Base-by-base conservation (phyloP, 2,797 vertebrate genomes). In the Coregonus suidteri region DNA sequence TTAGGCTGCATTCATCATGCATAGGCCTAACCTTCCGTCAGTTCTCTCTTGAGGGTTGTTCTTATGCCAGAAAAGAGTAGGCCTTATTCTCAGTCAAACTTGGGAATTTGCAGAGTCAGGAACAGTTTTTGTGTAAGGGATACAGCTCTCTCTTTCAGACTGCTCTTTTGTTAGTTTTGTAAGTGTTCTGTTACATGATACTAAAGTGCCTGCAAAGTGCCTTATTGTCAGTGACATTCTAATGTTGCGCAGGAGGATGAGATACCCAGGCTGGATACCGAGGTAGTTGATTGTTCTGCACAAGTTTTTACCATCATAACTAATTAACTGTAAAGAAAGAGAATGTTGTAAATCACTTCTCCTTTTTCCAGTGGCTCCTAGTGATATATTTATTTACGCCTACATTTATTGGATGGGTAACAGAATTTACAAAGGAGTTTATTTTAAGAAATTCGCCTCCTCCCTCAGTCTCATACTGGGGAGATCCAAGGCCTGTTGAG, bases 261-360 rank as follows among this genome's bases (percentile, higher is more conserved):
- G 37, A 41, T 69, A 65, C 69, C 53, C 68, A 74, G 77, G 65
- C 75, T 84, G 81, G 90, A 89, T 81, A 89, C 89, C 9, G 31
- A 47, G 89, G 82, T 88, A 90, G 91, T 88, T 88, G 74, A 73
- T 82, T 62, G 47, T 35, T 70, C 74, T 83, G 59, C 70, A 56
- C 54, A 34, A 30, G 53, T 77, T 52, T 76, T 74, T 81, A 25
- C 69, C 72, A 79, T 82, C 84, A 68, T 84, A 83, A 70, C 86
- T 67, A 80, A 85, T 84, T 66, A 83, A 75, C 80, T 78, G 76
- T 37, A 84, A 81, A 76, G 67, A 77, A 16, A 47, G 41, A 35
- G 11, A 47, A 9, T 81, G 76, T 56, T 78, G n/a, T 72, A 73
- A 83, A 65, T 64, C 16, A 18, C 7, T 56, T 68, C 52, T 68